Conservation (phyloP, 2,888 invertebrate genomes). For the Itoplectis maculator region DNA sequence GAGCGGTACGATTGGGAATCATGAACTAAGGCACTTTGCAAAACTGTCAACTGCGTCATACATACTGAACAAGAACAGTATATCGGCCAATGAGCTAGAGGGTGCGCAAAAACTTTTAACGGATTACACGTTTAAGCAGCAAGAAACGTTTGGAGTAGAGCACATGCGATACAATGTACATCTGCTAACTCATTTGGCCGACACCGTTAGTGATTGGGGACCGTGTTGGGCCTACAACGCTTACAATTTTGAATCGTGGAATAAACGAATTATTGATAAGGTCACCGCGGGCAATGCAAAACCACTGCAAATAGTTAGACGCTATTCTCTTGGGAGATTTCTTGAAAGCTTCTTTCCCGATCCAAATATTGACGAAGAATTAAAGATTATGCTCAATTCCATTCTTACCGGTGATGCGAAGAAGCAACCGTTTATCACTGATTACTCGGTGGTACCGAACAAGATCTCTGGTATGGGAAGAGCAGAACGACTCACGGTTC, state of each 20-base stretch:
- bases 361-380: too few relatives aligned
- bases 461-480: conserved; percentile 14
- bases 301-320: conserved; percentile 18
- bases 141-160: conserved; percentile 8
- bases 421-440: conserved; percentile 12
- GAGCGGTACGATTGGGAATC: neutral
- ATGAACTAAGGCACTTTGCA: conserved; percentile 29
- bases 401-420: conserved; percentile 6
- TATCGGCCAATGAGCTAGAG: neutral
- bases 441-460: conserved; percentile 6
- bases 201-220: conserved; percentile 32
- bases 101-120: neutral
- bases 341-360: conserved; percentile 22
- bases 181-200: conserved; percentile 23
- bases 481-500: conserved; percentile 1
- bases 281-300: conserved; percentile 22
- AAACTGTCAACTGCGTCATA: conserved; percentile 22
- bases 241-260: conserved; percentile 33
- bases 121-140: neutral
- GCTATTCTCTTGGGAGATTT: conserved; percentile 5
- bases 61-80: neutral
- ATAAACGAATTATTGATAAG: conserved; percentile 39
- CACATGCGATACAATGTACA: conserved; percentile 32
- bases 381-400: conserved; percentile 12
- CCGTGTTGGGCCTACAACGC: conserved; percentile 35